Percentiles rank a stretch among this genome's conserved stretches.
phyloP scores from a whole-genome alignment of 1,140 invertebrate genomes.

The Cherax destructor region DNA sequence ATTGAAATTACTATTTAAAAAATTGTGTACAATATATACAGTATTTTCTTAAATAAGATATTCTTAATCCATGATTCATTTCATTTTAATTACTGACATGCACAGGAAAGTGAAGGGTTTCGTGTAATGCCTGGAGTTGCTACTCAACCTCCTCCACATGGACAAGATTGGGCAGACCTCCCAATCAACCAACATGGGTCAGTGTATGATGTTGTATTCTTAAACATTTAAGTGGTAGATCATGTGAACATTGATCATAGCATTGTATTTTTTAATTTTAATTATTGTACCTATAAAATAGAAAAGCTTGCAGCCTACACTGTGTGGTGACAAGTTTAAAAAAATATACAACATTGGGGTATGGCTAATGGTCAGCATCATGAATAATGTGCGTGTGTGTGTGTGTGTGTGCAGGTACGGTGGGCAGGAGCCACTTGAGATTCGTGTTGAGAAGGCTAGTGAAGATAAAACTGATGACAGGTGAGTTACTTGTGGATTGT shows the following conservation, averaged over 20 bases:
- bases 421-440: slow-evolving; percentile 70
- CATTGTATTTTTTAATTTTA: too few relatives aligned
- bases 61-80: neutral
- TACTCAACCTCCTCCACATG: neutral
- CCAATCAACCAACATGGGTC: slow-evolving; percentile 31
- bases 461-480: slow-evolving; percentile 69
- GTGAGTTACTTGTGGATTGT: slow-evolving; percentile 1
- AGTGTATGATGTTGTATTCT: neutral
- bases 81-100: neutral
- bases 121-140: slow-evolving; percentile 43
- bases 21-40: neutral
- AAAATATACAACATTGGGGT: neutral
- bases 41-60: too few relatives aligned
- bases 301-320: too few relatives aligned
- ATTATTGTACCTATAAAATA: too few relatives aligned
- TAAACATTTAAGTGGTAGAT: neutral
- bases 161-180: slow-evolving; percentile 26
- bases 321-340: too few relatives aligned
- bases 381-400: neutral
- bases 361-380: too few relatives aligned
- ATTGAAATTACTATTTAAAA: neutral
- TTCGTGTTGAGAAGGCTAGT: slow-evolving; percentile 72
- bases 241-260: too few relatives aligned
- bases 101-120: slow-evolving; percentile 62
- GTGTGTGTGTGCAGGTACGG: neutral